These are phyloP conservation scores for Erythrocercus mccallii DNA, from an alignment of 2,113 vertebrate genomes.

Conservation along the genomic window DNA sequence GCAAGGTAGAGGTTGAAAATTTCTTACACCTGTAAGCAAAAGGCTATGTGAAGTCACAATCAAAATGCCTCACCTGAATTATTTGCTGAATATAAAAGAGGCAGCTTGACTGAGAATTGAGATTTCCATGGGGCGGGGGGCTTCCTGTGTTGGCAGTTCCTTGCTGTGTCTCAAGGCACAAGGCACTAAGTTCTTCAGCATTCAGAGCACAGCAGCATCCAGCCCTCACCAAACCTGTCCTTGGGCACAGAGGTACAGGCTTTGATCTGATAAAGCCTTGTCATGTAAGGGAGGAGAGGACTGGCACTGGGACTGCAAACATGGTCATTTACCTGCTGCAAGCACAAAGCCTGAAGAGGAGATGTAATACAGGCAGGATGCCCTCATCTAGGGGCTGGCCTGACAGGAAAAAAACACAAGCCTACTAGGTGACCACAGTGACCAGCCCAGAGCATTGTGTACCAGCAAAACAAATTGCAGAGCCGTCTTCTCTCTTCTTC, in stretches of 20 bases:
- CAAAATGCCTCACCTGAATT: not conserved
- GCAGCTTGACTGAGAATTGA: not conserved
- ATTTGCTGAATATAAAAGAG: not conserved
- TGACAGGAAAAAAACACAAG: not conserved
- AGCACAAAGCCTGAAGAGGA: not conserved
- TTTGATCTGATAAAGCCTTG: not conserved
- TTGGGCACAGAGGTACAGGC: not conserved
- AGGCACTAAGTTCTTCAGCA: not conserved
- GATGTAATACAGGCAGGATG: not conserved
- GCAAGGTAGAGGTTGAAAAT: not conserved
- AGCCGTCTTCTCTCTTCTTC: not conserved
- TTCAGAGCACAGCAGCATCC: not conserved
- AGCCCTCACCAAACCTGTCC: not conserved
- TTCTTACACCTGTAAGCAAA: not conserved
- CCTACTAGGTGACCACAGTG: not conserved
- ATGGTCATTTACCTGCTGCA: not conserved
- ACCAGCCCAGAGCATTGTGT: not conserved
- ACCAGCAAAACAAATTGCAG: not conserved
- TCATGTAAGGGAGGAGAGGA: not conserved
- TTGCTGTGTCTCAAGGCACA: not conserved
- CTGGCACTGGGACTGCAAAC: rapidly evolving
- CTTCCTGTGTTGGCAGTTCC: not conserved
- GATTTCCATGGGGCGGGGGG: not conserved
- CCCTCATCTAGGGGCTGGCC: not conserved
- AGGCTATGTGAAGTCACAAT: not conserved